These are phyloP conservation scores for Anabas testudineus DNA, from an alignment of 2,797 vertebrate genomes.

Conservation along the genomic window DNA sequence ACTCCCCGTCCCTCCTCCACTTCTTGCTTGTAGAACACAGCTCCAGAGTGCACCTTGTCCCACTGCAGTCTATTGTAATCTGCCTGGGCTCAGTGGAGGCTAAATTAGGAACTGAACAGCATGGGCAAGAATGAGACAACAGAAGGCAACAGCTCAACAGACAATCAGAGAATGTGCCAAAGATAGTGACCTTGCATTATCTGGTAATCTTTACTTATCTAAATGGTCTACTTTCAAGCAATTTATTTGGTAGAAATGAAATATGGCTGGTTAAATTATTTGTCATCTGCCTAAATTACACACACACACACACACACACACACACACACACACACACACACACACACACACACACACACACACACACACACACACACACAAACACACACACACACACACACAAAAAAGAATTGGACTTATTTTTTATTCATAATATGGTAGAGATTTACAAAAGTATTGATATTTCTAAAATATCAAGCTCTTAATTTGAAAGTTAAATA, in stretches of 20 bases:
- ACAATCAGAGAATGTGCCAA: constrained; percentile 42
- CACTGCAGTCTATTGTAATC: constrained; percentile 58
- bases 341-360: no score
- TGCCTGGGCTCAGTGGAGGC: constrained; percentile 53
- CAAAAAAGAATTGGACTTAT: no score
- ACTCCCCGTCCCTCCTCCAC: constrained; percentile 53
- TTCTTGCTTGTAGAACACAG: constrained; percentile 54
- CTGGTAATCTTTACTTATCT: constrained; percentile 46
- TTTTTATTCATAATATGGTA: constrained; percentile 19
- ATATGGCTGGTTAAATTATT: constrained; percentile 2
- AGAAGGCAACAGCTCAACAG: constrained; percentile 56
- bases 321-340: no score
- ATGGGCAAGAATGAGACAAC: constrained; percentile 44
- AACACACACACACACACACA: no score
- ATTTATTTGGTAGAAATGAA: constrained; percentile 20
- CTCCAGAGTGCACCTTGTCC: constrained; percentile 46
- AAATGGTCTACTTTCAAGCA: constrained; percentile 35
- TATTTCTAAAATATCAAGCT: not conserved
- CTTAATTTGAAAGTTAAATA: constrained; percentile 3
- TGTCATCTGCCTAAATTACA: not conserved
- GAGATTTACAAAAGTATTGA: not conserved
- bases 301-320: no score
- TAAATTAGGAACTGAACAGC: constrained; percentile 71
- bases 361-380: no score
- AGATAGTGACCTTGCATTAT: constrained; percentile 47